Evolutionary conservation across 1,140 invertebrate genomes (phyloP).

Genomic region (Zeugodacus cucurbitae): DNA sequence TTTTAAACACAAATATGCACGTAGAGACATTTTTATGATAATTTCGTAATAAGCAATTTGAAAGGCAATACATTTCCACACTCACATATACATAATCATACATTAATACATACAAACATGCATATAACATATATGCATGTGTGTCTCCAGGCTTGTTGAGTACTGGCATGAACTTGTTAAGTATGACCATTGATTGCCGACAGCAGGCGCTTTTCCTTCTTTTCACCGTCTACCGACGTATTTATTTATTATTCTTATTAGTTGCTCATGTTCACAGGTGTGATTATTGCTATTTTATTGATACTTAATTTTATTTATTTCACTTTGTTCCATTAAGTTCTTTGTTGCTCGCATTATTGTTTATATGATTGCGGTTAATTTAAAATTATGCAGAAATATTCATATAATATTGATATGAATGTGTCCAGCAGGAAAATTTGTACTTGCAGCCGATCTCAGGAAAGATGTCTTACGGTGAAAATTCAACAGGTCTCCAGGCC

Average conservation of each 20-base stretch:
- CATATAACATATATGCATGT: not conserved
- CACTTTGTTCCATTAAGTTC: not conserved
- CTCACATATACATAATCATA: not conserved
- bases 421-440: too few relatives aligned
- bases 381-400: not conserved
- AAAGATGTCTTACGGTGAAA: too few relatives aligned
- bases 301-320: not conserved
- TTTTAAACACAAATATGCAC: not conserved
- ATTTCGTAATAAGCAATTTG: not conserved
- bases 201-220: not conserved
- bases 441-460: too few relatives aligned
- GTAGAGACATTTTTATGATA: not conserved
- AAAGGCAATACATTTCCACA: not conserved
- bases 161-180: not conserved
- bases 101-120: not conserved
- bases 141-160: not conserved
- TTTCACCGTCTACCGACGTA: not conserved
- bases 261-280: not conserved
- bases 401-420: too few relatives aligned
- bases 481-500: too few relatives aligned
- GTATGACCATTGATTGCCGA: not conserved
- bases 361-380: not conserved
- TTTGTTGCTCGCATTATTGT: not conserved
- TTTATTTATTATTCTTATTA: not conserved
- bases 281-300: not conserved